Percentiles rank a stretch among this genome's conserved stretches.
Conservation (phyloP, 1,140 invertebrate genomes). For the Drosophila mauritiana region DNA sequence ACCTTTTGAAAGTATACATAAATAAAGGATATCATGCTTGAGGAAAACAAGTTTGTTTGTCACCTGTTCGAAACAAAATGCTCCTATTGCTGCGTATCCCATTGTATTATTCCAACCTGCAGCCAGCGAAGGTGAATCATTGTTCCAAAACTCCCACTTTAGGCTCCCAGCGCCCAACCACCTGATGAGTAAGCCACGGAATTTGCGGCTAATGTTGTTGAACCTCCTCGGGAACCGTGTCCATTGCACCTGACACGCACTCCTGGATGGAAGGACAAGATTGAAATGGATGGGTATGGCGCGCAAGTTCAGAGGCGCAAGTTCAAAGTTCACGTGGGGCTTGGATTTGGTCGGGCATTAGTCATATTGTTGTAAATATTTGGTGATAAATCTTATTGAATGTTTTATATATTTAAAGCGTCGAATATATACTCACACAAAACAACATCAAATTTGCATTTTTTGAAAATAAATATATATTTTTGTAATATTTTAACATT, state of each 20-base stretch:
- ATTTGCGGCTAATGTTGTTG: slow-evolving; percentile 37
- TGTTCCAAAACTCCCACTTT: slow-evolving; percentile 4
- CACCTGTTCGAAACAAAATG: too few species aligned
- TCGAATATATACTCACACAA: too few species aligned
- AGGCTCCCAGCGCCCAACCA: background rate
- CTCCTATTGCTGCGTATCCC: slow-evolving; percentile 2
- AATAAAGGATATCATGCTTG: background rate
- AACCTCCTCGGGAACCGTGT: slow-evolving; percentile 15
- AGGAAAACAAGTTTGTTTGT: background rate
- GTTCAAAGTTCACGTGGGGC: slow-evolving; percentile 57
- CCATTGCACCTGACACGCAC: slow-evolving; percentile 54
- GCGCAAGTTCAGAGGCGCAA: slow-evolving; percentile 40
- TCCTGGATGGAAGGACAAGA: background rate
- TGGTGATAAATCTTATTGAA: background rate
- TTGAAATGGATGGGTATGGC: background rate
- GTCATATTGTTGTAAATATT: slow-evolving; percentile 16
- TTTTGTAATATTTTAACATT: too few species aligned
- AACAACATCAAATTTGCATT: too few species aligned
- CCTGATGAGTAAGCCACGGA: slow-evolving; percentile 54
- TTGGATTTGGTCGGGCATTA: slow-evolving; percentile 13
- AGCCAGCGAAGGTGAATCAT: slow-evolving; percentile 45
- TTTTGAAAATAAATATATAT: too few species aligned
- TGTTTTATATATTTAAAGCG: too few species aligned
- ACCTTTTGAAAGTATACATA: background rate
- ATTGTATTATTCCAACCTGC: slow-evolving; percentile 20